Base-by-base conservation (phyloP, 1,140 invertebrate species). In the Whitmania pigra region DNA sequence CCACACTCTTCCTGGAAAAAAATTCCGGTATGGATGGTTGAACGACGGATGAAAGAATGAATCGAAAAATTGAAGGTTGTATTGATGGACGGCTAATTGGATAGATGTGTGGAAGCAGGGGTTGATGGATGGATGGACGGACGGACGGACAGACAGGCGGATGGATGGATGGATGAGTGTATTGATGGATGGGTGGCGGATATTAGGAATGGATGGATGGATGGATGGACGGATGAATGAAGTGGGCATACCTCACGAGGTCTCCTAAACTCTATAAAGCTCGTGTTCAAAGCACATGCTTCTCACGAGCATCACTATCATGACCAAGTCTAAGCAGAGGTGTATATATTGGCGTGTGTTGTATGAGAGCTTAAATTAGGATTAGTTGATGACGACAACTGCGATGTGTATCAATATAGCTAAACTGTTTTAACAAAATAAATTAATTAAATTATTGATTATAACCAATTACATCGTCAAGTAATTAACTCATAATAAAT, bases 121-220 rank as follows among this genome's bases (percentile, higher is more conserved):
- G 1, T 63, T 2, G 57, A n/a, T 7, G 15, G 29, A 63, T 63
- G 57, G 57, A 25, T 17, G 57, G 57, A 63, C 11, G 57, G 18
- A n/a, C 22, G 57, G 57, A 63, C 22, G 57, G 29, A 31, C 22
- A 7, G 57, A 63, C 22, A 18, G 29, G 22, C 22, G 57, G 29
- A 25, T 1, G 29, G 57, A 63, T 63, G 29, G 57, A 25, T 63
- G 57, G 29, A 63, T 7, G 29, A 18, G 22, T 63, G 57, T 2
- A 57, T 57, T 2, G 57, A n/a, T 7, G 15, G 29, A 63, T 63
- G 57, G 57, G 11, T 17, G 57, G 57, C 22, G 57, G 57, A 63
- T 63, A n/a, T n/a, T n/a, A n/a, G n/a, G 57, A 15, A 31, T 63
- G 22, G 57, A 63, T 63, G 57, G 29, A 63, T 63, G 57, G 29